Conservation (phyloP, 2,888 invertebrate species). For the Hirtodrosophila alboralis region DNA sequence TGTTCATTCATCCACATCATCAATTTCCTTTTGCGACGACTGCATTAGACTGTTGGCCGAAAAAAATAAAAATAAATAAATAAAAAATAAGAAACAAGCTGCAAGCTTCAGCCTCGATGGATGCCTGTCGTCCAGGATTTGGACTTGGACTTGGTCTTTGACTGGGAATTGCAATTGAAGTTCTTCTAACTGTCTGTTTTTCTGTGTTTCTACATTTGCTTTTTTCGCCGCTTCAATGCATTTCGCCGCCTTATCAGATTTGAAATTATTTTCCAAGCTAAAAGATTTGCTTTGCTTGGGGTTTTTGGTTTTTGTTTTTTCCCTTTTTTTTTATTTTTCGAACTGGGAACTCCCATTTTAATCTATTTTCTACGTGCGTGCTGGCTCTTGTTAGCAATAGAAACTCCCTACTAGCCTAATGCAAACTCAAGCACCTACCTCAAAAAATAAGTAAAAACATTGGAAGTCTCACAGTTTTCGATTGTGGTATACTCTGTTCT, state of each 20-base stretch:
- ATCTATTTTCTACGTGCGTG: constrained; percentile 73
- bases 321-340: no score
- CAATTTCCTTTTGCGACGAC: constrained; percentile 78
- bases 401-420: constrained; percentile 19
- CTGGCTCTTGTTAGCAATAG: constrained; percentile 44
- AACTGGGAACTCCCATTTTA: constrained; percentile 48
- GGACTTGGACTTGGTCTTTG: constrained; percentile 14
- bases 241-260: constrained; percentile 73
- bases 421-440: constrained; percentile 13
- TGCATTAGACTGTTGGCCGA: constrained; percentile 59
- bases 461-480: no score
- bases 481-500: no score
- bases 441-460: constrained; percentile 8
- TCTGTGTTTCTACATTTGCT: constrained; percentile 63
- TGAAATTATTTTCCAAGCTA: constrained; percentile 66
- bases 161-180: constrained; percentile 25
- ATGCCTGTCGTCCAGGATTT: constrained; percentile 34
- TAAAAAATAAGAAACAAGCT: neutral
- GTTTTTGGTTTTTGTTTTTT: constrained; percentile 7
- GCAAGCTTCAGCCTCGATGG: constrained; percentile 36
- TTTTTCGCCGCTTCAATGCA: constrained; percentile 61
- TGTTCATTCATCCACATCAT: constrained; percentile 83
- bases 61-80: constrained; percentile 22
- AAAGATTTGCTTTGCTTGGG: constrained; percentile 57
- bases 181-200: constrained; percentile 20